Evolutionary conservation across 35 echinoderm and acorn worm species (phyloP).

Genomic region (Heliocidaris tuberculata): DNA sequence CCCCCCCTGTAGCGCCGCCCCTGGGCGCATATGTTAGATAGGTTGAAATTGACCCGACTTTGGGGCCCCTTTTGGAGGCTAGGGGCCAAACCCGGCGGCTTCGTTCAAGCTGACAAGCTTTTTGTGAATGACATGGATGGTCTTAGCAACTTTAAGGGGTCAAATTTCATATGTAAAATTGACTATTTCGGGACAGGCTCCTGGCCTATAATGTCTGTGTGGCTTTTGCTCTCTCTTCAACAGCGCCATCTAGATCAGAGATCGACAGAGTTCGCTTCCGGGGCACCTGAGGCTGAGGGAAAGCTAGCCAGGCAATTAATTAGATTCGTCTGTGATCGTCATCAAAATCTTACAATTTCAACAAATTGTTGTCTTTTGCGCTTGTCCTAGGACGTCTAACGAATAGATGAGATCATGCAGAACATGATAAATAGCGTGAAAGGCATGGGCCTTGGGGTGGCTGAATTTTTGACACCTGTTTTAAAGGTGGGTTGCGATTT

Average conservation of each 20-base stretch:
- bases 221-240: neutral
- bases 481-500: constrained; percentile 71
- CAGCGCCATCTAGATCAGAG: neutral
- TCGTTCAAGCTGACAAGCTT: too few relatives aligned
- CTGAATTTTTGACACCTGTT: constrained; percentile 92
- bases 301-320: neutral
- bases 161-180: too few relatives aligned
- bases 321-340: neutral
- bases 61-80: too few relatives aligned
- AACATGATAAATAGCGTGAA: constrained; percentile 84
- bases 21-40: too few relatives aligned
- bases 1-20: too few relatives aligned
- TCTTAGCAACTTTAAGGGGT: too few relatives aligned
- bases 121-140: too few relatives aligned
- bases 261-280: neutral
- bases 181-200: too few relatives aligned
- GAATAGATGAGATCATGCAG: constrained; percentile 56
- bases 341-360: neutral
- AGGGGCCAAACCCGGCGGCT: too few relatives aligned
- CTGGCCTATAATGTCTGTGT: too few relatives aligned
- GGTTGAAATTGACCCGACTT: too few relatives aligned
- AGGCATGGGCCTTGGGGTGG: constrained; percentile 84
- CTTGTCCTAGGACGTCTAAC: neutral
- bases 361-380: neutral
- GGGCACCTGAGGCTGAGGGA: neutral